Percentiles rank a stretch among this genome's conserved stretches.
phyloP scores from a whole-genome alignment of 1,140 invertebrate genomes.

The Pachyrhynchus sulphureomaculatus region DNA sequence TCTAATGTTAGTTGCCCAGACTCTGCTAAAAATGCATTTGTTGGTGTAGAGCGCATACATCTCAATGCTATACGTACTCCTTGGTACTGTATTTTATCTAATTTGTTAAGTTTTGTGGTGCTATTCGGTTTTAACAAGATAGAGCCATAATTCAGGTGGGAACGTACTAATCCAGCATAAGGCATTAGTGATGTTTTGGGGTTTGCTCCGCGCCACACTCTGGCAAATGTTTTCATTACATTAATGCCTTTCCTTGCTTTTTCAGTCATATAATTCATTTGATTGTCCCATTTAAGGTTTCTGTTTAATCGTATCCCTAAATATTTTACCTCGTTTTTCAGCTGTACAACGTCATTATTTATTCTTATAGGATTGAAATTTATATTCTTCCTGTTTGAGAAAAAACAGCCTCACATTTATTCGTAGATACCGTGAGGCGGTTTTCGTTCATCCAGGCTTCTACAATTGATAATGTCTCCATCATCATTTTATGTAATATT shows the following conservation, averaged over 20 bases:
- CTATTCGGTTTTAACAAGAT: slow-evolving; percentile 8
- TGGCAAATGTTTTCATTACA: slow-evolving; percentile 25
- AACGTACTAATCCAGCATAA: slow-evolving; percentile 13
- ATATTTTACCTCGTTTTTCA: slow-evolving; percentile 16
- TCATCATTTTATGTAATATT: background rate
- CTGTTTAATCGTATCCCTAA: slow-evolving; percentile 9
- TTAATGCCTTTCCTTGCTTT: slow-evolving; percentile 18
- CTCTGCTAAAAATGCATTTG: slow-evolving; percentile 21
- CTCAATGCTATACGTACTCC: slow-evolving; percentile 7
- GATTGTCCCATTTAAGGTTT: slow-evolving; percentile 25
- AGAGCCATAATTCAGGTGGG: slow-evolving; percentile 23
- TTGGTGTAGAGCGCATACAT: slow-evolving; percentile 24
- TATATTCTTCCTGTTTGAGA: slow-evolving; percentile 6
- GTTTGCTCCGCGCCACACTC: slow-evolving; percentile 30
- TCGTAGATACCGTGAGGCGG: slow-evolving; percentile 3
- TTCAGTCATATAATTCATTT: slow-evolving; percentile 15
- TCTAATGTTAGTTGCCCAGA: slow-evolving; percentile 5
- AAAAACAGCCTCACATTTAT: slow-evolving; percentile 19
- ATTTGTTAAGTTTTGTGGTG: background rate
- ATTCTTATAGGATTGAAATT: background rate
- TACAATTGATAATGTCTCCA: slow-evolving; percentile 2
- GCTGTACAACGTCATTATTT: background rate
- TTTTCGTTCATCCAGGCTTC: slow-evolving; percentile 3
- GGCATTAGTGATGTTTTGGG: slow-evolving; percentile 4
- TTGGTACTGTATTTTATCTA: slow-evolving; percentile 19